Evolutionary conservation across 2,888 invertebrate species (phyloP).

Genomic region (Platycheirus rosarum): DNA sequence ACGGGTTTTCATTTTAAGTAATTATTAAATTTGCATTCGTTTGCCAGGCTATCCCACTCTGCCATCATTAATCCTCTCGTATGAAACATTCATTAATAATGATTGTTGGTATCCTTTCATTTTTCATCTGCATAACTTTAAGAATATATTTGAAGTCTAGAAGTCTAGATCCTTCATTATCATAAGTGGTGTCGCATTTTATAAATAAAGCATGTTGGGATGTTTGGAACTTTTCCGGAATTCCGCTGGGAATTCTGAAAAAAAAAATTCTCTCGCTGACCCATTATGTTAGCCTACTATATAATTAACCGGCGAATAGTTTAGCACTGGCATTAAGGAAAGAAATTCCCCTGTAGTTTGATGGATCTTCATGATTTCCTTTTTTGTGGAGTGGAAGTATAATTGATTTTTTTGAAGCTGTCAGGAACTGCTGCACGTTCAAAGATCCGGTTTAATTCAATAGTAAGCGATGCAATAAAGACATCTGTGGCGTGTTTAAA

Average conservation of each 20-base stretch:
- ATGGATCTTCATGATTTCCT: not conserved
- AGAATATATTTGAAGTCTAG: slow-evolving; percentile 1
- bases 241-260: too few species aligned
- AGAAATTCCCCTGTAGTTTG: slow-evolving; percentile 1
- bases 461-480: not conserved
- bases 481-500: not conserved
- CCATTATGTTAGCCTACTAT: too few species aligned
- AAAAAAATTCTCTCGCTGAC: too few species aligned
- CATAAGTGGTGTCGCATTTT: not conserved
- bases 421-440: not conserved
- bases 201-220: not conserved
- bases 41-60: not conserved
- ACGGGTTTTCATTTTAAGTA: not conserved
- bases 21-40: not conserved
- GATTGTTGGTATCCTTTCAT: slow-evolving; percentile 1
- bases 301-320: not conserved
- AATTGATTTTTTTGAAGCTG: too few species aligned
- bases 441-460: not conserved
- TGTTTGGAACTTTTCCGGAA: too few species aligned
- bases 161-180: not conserved
- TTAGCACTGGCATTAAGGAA: slow-evolving; percentile 2
- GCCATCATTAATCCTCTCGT: not conserved
- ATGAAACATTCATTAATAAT: not conserved
- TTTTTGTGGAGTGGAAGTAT: slow-evolving; percentile 2
- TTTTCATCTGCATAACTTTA: slow-evolving; percentile 12